Base-by-base conservation (phyloP, 2,797 vertebrate species). In the Thunnus albacares region DNA sequence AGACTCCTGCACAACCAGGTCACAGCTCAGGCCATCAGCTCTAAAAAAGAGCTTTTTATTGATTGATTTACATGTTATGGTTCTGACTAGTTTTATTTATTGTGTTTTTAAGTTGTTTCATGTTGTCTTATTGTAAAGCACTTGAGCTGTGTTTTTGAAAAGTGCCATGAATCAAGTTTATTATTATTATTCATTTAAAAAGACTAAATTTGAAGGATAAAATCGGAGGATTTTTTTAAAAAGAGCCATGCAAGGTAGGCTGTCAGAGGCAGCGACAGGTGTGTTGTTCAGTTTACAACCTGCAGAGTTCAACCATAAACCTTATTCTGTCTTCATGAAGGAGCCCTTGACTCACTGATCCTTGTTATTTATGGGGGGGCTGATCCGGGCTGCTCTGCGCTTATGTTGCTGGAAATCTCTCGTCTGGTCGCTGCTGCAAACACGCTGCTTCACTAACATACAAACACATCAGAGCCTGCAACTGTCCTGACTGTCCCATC, bases 281-380 rank as follows among this genome's bases (percentile, higher is more conserved):
- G 52, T 52, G 64, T 69, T 51, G 5, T 67, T 28, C 55, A 6
- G 28, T 74, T 59, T 26, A 5, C 53, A 73, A 20, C 26, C 45
- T 65, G 53, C 28, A 51, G 24, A 65, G 71, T 68, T 57, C n/a
- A 47, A 26, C 43, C 30, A 11, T 26, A 65, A 66, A 47, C 43
- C 41, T 24, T 20, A 10, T 64, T 56, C 26, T 57, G 77, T 67
- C 2, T 57, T 20, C 15, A 12, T 65, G 80, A 28, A 59, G 56
- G 35, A 83, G 76, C 68, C 59, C 78, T 84, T 67, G 79, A 87
- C 81, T 82, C 77, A 9, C 59, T 75, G 60, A 60, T 85, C 71
- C 30, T 73, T 43, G 5, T 30, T 65, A 45, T 74, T 62, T 67
- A 2, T 35, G 35, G 45, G 14, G 14, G 45, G 72, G 41, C 47